Percentiles rank a stretch among this genome's conserved stretches.
phyloP scores from a whole-genome alignment of 2,113 vertebrate species.

The Lagenorhynchus albirostris region DNA sequence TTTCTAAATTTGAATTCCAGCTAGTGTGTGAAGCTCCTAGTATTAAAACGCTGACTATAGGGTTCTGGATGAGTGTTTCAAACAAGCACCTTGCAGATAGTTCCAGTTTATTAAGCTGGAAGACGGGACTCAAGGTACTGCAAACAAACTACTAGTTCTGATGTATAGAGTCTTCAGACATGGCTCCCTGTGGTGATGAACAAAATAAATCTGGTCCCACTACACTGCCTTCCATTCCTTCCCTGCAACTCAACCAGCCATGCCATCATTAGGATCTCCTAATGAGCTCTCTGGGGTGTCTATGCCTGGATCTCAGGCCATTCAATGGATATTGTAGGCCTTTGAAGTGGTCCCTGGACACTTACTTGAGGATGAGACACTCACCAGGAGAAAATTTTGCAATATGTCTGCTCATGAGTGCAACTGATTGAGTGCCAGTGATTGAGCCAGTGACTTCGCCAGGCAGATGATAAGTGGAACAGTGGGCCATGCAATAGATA shows the following conservation, averaged over 20 bases:
- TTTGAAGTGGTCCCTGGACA: neutral
- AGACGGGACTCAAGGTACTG: neutral
- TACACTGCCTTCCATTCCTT: neutral
- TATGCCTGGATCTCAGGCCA: neutral
- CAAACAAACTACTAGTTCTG: neutral
- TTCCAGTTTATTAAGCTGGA: neutral
- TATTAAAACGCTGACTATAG: neutral
- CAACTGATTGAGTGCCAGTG: neutral
- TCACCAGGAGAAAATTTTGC: neutral
- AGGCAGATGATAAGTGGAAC: neutral
- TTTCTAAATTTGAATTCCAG: neutral
- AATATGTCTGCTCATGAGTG: neutral
- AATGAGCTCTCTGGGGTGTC: neutral
- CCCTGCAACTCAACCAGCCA: neutral
- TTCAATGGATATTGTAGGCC: neutral
- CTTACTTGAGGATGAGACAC: neutral
- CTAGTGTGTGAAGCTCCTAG: neutral
- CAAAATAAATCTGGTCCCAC: neutral
- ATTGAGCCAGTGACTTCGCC: neutral
- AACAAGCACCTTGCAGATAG: neutral
- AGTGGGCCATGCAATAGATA: neutral
- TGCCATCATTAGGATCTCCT: neutral
- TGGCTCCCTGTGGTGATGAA: neutral
- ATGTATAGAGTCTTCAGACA: neutral
- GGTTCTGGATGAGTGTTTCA: constrained; percentile 15